phyloP scores from a whole-genome alignment of 2,113 vertebrate genomes.

The Vanacampus margaritifer region DNA sequence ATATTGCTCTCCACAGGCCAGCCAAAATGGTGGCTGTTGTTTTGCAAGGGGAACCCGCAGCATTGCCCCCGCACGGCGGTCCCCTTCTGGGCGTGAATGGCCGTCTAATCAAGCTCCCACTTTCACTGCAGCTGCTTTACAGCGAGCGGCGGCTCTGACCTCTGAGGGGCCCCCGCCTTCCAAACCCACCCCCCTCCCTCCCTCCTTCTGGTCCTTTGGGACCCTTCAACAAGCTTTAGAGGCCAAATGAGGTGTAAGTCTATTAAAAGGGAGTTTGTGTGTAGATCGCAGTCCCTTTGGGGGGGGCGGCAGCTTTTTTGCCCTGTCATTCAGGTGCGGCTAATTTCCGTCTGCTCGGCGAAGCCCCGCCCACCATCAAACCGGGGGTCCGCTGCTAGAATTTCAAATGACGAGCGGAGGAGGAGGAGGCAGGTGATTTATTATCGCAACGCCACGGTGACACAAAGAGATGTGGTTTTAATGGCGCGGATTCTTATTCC shows the following conservation, averaged over 20 bases:
- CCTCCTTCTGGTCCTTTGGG: slow-evolving; percentile 67
- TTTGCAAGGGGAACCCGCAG: slow-evolving; percentile 61
- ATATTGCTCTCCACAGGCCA: slow-evolving; percentile 66
- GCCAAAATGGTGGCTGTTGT: slow-evolving; percentile 70
- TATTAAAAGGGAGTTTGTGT: slow-evolving; percentile 83
- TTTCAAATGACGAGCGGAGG: slow-evolving; percentile 54
- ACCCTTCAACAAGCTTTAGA: slow-evolving; percentile 82
- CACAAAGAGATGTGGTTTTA: slow-evolving; percentile 41
- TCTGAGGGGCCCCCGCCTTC: slow-evolving; percentile 57
- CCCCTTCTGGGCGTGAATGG: slow-evolving; percentile 78
- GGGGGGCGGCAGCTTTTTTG: slow-evolving; percentile 62
- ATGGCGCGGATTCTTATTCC: slow-evolving; percentile 30
- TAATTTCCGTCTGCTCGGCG: slow-evolving; percentile 73
- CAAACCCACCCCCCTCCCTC: slow-evolving; percentile 39
- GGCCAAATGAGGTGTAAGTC: slow-evolving; percentile 86
- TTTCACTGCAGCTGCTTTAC: slow-evolving; percentile 76
- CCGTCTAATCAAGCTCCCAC: slow-evolving; percentile 78
- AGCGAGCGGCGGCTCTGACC: slow-evolving; percentile 66
- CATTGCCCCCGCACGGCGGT: slow-evolving; percentile 68
- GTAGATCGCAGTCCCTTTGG: slow-evolving; percentile 78
- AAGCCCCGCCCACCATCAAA: slow-evolving; percentile 44
- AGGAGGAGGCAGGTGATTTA: slow-evolving; percentile 61
- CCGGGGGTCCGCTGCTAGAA: slow-evolving; percentile 56
- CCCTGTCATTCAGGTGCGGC: slow-evolving; percentile 79
- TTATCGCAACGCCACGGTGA: slow-evolving; percentile 42